A percentile compares a stretch with the other conserved stretches of the same genome.
These are phyloP conservation scores for Eristalinus sepulchralis DNA, from an alignment of 2,888 invertebrate genomes.

Conservation along the genomic window DNA sequence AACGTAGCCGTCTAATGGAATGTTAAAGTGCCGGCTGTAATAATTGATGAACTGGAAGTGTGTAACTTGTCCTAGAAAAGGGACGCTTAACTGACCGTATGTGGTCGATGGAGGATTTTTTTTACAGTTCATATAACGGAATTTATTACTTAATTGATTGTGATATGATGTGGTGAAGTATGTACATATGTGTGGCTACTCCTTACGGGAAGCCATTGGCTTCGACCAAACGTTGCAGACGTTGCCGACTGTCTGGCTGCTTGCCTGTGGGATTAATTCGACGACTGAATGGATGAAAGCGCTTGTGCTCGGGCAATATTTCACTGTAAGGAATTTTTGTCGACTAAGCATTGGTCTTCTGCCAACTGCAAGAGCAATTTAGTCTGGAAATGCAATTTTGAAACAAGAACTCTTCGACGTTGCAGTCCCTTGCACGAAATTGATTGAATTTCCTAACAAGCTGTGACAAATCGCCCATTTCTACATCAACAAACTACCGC, in stretches of 20 bases:
- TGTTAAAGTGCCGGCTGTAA: conserved; percentile 7
- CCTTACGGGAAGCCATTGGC: neutral
- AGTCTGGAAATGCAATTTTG: neutral
- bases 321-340: too few species aligned
- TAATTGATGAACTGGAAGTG: neutral
- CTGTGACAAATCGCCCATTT: neutral
- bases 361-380: too few species aligned
- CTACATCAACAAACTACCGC: neutral
- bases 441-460: neutral
- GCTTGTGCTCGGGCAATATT: too few species aligned
- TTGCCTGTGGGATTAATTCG: too few species aligned
- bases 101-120: neutral
- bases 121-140: neutral
- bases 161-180: neutral
- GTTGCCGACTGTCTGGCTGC: neutral
- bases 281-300: too few species aligned
- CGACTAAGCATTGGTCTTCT: too few species aligned
- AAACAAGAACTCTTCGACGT: too few species aligned
- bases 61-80: neutral
- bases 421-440: neutral
- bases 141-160: neutral
- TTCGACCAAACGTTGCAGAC: too few species aligned
- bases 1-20: conserved; percentile 19
- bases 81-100: neutral
- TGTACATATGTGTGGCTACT: neutral